Evolutionary conservation across 1,140 invertebrate genomes (phyloP), one percentile per base, ranked within the genome.

Genomic region (Hydropsyche tenuis): DNA sequence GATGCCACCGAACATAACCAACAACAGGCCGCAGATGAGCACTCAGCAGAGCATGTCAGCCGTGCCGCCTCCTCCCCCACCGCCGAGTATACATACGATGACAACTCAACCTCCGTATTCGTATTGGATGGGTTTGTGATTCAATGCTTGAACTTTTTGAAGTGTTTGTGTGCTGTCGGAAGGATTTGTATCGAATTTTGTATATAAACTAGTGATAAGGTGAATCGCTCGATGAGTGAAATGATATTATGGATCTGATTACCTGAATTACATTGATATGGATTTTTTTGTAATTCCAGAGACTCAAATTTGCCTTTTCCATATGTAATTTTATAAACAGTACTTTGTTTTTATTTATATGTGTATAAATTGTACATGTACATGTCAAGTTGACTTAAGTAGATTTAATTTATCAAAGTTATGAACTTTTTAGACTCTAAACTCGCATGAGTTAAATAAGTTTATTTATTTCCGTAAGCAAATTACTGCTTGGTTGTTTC

Each of bases 111-210:
- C 75, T 2, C 69, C 72, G 7, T 76, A 73, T 48, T 72, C 75
- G n/a, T 76, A 73, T 43, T 76, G 75, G 75, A 70, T 76, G 46
- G 70, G 70, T 72, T 74, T n/a, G 22, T 56, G 9, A 30, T 27
- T 16, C 11, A 22, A 51, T 27, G 9, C 9, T 37, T 37, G 30
- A 37, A 37, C 30, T 9, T 4, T 3, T 37, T 37, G 9, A 37
- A 37, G 30, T 37, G 30, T 37, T 37, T 37, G 30, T 37, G 30
- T 53, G 20, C n/a, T 53, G 14, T 5, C 20, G 14, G 6, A 14
- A 18, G n/a, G 5, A 3, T 5, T 18, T 22, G 3, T 53, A 16
- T 18, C 48, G 20, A 53, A 22, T 16, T 53, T 53, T 16, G n/a
- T 22, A 53, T 53, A 53, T 18, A 53, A 3, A 53, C n/a, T 37